phyloP scores from a whole-genome alignment of 2,888 invertebrate species.

The Serrognathus titanus region DNA sequence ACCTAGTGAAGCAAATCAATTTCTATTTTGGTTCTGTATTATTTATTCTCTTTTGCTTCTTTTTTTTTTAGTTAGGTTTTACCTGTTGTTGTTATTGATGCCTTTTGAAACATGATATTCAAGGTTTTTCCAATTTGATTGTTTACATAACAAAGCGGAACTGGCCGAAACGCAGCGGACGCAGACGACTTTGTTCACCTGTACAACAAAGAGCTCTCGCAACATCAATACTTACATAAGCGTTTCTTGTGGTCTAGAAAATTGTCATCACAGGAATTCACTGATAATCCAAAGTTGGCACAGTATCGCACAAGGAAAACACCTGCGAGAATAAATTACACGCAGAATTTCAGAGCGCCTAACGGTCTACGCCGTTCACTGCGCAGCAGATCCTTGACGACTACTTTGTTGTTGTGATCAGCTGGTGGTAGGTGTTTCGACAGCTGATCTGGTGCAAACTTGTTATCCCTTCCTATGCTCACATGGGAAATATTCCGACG shows the following conservation, averaged over 20 bases:
- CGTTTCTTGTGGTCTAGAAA: constrained; percentile 5
- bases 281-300: constrained; percentile 1
- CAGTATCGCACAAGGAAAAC: constrained; percentile 5
- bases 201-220: constrained; percentile 18
- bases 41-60: no score
- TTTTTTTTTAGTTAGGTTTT: no score
- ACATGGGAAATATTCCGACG: no score
- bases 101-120: no score
- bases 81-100: no score
- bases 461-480: constrained; percentile 21
- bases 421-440: constrained; percentile 34
- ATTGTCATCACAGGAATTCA: constrained; percentile 10
- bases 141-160: constrained; percentile 44
- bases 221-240: constrained; percentile 19
- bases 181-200: constrained; percentile 11
- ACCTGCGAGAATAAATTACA: not conserved
- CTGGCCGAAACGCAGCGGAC: constrained; percentile 10
- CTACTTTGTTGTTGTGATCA: constrained; percentile 41
- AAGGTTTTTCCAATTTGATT: constrained; percentile 2
- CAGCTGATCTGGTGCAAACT: constrained; percentile 35
- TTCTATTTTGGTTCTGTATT: no score
- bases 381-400: constrained; percentile 9
- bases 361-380: constrained; percentile 3
- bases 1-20: no score
- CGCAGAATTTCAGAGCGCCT: not conserved